phyloP scores from a whole-genome alignment of 2,797 vertebrate species.

The Melanotaenia maccullochi region DNA sequence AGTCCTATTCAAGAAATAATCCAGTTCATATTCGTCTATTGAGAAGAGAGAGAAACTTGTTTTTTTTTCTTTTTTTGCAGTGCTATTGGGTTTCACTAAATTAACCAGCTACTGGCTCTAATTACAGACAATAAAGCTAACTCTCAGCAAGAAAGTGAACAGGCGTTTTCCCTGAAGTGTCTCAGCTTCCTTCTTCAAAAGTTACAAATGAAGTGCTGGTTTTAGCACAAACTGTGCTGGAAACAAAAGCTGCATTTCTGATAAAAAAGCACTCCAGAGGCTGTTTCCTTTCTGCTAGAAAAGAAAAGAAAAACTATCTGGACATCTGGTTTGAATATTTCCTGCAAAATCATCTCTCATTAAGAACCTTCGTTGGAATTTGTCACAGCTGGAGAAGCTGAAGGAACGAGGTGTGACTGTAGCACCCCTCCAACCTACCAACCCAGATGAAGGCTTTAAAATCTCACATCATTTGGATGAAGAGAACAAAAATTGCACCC shows the following conservation, averaged over 20 bases:
- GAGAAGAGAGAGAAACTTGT: too few species aligned
- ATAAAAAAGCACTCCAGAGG: not conserved
- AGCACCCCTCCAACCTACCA: not conserved
- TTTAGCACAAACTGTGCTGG: slow-evolving; percentile 1
- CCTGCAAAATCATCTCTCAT: slow-evolving; percentile 10
- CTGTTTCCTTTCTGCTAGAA: not conserved
- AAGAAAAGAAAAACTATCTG: slow-evolving; percentile 17
- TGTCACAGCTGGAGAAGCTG: not conserved
- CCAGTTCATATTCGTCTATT: not conserved
- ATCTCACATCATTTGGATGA: slow-evolving; percentile 39
- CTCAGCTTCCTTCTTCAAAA: not conserved
- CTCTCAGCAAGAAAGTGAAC: not conserved
- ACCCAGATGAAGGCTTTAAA: slow-evolving; percentile 12
- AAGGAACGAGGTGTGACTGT: slow-evolving; percentile 14
- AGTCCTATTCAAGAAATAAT: not conserved
- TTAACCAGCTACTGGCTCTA: not conserved
- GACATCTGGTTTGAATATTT: slow-evolving; percentile 47
- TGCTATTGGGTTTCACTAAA: not conserved
- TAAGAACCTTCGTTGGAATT: slow-evolving; percentile 6
- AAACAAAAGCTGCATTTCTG: slow-evolving; percentile 11
- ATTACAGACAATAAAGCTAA: not conserved
- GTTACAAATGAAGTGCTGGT: slow-evolving; percentile 8
- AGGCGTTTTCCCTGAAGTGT: not conserved
- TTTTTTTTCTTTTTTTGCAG: too few species aligned
- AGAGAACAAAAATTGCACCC: slow-evolving; percentile 11